Conservation (phyloP, 2,888 invertebrate species). For the Troides aeacus region DNA sequence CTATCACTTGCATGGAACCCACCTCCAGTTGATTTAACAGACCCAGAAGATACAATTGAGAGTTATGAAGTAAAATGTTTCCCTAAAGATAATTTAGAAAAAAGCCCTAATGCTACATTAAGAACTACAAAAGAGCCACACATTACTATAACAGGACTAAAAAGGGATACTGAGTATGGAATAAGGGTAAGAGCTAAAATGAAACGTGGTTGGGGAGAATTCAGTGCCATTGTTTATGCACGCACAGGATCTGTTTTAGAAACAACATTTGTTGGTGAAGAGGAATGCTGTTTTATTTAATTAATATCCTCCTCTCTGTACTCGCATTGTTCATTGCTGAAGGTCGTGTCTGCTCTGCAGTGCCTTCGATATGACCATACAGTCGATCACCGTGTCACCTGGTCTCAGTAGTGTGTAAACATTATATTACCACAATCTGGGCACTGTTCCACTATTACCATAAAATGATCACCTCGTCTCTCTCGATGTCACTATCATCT, state of each 20-base stretch:
- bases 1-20: slow-evolving; percentile 94
- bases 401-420: too few species aligned
- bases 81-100: slow-evolving; percentile 86
- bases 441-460: too few species aligned
- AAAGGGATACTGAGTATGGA: slow-evolving; percentile 94
- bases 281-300: slow-evolving; percentile 67
- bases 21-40: slow-evolving; percentile 83
- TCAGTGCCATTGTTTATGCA: slow-evolving; percentile 90
- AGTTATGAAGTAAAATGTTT: slow-evolving; percentile 90
- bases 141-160: slow-evolving; percentile 85
- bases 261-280: slow-evolving; percentile 86
- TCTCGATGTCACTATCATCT: too few species aligned
- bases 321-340: too few species aligned
- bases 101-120: slow-evolving; percentile 87
- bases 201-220: slow-evolving; percentile 95
- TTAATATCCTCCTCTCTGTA: too few species aligned
- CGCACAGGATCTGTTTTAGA: slow-evolving; percentile 86
- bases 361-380: too few species aligned
- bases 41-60: slow-evolving; percentile 84
- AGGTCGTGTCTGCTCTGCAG: too few species aligned
- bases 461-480: too few species aligned
- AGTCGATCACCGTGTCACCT: too few species aligned
- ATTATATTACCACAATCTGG: too few species aligned
- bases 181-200: slow-evolving; percentile 97
- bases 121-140: slow-evolving; percentile 88